Percentiles rank a stretch among this genome's conserved stretches.
Conservation (phyloP, 2,113 vertebrate genomes). For the Pogonocichla stellata region DNA sequence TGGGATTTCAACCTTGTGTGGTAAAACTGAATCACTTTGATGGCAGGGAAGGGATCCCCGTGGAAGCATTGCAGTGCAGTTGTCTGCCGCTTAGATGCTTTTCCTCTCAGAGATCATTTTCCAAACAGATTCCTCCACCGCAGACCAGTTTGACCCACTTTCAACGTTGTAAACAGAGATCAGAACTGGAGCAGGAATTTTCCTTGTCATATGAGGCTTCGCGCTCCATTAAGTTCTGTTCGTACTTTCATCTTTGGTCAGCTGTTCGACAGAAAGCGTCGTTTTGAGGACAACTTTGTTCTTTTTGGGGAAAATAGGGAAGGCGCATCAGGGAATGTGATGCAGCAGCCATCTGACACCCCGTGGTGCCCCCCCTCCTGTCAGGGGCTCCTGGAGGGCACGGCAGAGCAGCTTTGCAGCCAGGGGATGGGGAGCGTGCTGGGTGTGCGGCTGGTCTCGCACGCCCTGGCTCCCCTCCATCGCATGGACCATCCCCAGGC, state of each 20-base stretch:
- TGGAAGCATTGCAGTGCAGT: not conserved
- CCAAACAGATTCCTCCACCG: not conserved
- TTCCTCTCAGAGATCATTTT: not conserved
- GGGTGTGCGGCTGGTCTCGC: not conserved
- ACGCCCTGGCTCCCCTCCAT: not conserved
- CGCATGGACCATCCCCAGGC: not conserved
- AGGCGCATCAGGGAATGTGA: rapidly evolving
- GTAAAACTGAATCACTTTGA: not conserved
- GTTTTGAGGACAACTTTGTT: constrained; percentile 6
- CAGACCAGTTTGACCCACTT: constrained; percentile 47
- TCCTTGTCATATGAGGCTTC: constrained; percentile 51
- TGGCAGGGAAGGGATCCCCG: not conserved
- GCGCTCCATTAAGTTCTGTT: constrained; percentile 44
- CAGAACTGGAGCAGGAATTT: constrained; percentile 44
- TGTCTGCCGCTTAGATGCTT: not conserved
- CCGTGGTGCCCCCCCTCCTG: rapidly evolving
- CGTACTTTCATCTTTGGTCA: constrained; percentile 41
- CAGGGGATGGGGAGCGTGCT: rapidly evolving
- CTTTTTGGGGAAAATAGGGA: not conserved
- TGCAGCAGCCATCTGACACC: constrained; percentile 6
- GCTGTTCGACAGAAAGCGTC: not conserved
- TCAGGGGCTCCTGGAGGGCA: not conserved
- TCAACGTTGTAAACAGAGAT: constrained; percentile 30
- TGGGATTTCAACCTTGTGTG: not conserved
- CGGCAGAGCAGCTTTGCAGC: not conserved